A percentile compares a stretch with the other conserved stretches of the same genome.
phyloP scores from a whole-genome alignment of 2,113 vertebrate genomes.

The Passer domesticus region DNA sequence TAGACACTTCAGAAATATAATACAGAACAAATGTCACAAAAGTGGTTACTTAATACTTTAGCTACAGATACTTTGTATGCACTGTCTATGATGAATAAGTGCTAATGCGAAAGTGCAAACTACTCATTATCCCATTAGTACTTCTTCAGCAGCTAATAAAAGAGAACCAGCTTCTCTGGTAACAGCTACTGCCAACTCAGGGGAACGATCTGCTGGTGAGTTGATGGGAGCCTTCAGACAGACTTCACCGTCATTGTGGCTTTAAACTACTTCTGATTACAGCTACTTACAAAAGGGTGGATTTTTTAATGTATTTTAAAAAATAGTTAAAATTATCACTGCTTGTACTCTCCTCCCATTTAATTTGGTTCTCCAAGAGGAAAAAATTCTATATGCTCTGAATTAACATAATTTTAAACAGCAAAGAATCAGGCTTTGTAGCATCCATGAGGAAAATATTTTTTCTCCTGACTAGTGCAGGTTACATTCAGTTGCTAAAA shows the following conservation, averaged over 20 bases:
- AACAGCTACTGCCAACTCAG: not conserved
- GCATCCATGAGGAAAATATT: not conserved
- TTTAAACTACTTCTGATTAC: not conserved
- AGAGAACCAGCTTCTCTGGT: not conserved
- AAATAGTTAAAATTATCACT: not conserved
- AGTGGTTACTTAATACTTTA: not conserved
- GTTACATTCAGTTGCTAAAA: not conserved
- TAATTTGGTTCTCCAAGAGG: not conserved
- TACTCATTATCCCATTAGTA: constrained; percentile 6
- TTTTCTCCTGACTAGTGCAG: not conserved
- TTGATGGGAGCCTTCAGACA: not conserved
- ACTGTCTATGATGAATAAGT: not conserved
- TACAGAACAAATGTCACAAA: not conserved
- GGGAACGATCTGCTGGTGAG: not conserved
- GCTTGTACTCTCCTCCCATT: not conserved
- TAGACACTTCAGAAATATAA: not conserved
- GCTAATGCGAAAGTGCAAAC: not conserved
- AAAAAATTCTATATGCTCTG: not conserved
- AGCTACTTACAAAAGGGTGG: rapidly evolving
- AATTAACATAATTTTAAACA: not conserved
- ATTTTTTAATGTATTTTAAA: not conserved
- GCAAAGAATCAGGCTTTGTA: not conserved
- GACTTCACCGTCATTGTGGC: rapidly evolving
- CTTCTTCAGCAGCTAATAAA: not conserved
- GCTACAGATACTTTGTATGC: not conserved